Base-by-base conservation (phyloP, 2,888 invertebrate species). In the Lasioglossum lativentre region DNA sequence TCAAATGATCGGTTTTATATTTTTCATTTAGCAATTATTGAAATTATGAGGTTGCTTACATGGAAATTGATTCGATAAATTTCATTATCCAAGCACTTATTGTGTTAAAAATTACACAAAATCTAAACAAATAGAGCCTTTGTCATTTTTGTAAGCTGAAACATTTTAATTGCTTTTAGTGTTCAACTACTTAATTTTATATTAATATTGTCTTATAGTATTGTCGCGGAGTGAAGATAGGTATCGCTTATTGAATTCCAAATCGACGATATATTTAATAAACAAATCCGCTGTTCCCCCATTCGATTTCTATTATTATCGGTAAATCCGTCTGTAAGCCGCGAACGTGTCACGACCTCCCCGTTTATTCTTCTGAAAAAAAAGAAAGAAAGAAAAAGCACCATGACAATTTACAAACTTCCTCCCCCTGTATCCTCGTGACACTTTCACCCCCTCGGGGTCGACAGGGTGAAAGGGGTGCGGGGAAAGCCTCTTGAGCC, bases 391-490 rank as follows among this genome's bases (percentile, higher is more conserved):
- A 27, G 23, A 59, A 42, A 52, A 75, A 56, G 79, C 71, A 86
- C 80, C 83, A 74, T 75, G 83, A 83, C 83, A 88, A 90, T 89
- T 89, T 88, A 88, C 88, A 88, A 85, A 79, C 68, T 84, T 88
- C 89, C 59, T 77, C 63, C 77, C 81, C 66, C 79, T 30, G 63
- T 30, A 70, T 71, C 78, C 38, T 71, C 81, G 34, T 34, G 79
- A 73, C 80, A 73, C 80, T 74, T 78, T 66, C 27, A 68, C 45
- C 78, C 63, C 76, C 68, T 71, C 66, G 56, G 27, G 34, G 52
- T 23, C 52, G 52, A 52, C 23, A 3, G 70, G 73, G 78, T 42
- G 71, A 78, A 83, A 78, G 76, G 75, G 79, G 71, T 86, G 82
- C 30, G 88, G 68, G 86, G 82, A 86, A 78, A 75, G 78, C 56